Evolutionary conservation across 2,113 vertebrate genomes (phyloP), one percentile per base, ranked within the genome.

Genomic region (Stigmatopora nigra): DNA sequence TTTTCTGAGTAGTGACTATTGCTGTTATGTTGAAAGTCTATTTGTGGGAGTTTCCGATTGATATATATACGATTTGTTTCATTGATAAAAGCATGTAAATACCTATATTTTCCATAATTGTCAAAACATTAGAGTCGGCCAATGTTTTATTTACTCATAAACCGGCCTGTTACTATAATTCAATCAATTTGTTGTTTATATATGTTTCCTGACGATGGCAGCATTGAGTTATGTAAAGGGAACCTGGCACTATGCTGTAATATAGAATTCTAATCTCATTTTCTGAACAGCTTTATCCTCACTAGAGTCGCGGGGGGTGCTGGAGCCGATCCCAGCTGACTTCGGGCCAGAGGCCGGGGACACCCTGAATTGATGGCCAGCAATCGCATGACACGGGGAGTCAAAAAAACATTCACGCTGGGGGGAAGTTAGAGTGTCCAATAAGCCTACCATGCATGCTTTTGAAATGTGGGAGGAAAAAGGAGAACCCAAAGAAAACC

Each of bases 171-270:
- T 58, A 9, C 36, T 16, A 10, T 41, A 41, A 14, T 12, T 22
- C 8, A 6, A 17, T 14, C 51, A 1, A 25, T 55, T 67, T 44
- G 9, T 65, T 20, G 11, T 73, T 68, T n/a, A 17, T 44, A 17
- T 12, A 4, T 72, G 41, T 76, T 41, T 67, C 71, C 81, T 75
- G 5, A 41, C 74, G 82, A 75, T 63, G 79, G 68, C 1, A 64
- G 58, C 20, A 12, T 74, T 72, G 71, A 73, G 63, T 14, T 41
- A 61, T 56, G 14, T 13, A 59, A 4, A 31, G n/a, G 13, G 69
- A 60, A 64, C 17, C 41, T 41, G 25, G 5, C n/a, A 19, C n/a
- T 2, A n/a, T 51, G 19, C 38, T 41, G 38, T 31, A 12, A 44
- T 49, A 38, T 12, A 38, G 31, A 38, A 36, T 16, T 31, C 25